phyloP scores from a whole-genome alignment of 2,797 vertebrate genomes.

The Microctenopoma steveboyesi region DNA sequence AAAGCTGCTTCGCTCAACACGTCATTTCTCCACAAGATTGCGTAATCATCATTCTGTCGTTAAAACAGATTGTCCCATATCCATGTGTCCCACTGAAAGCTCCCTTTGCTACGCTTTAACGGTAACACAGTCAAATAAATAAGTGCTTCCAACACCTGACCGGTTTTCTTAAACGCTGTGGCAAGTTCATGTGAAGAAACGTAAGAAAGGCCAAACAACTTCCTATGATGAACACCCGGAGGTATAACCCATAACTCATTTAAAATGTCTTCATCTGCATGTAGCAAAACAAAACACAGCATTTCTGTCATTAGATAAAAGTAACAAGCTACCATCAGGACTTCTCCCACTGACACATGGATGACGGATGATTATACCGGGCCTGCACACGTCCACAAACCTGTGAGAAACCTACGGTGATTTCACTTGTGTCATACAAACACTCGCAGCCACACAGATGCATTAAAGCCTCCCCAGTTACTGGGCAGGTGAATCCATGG shows the following conservation, averaged over 20 bases:
- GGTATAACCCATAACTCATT: background rate
- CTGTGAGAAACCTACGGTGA: background rate
- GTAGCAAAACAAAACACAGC: background rate
- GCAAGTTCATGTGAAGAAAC: background rate
- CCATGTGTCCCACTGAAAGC: constrained; percentile 14
- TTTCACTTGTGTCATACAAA: background rate
- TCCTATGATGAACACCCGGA: background rate
- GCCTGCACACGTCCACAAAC: background rate
- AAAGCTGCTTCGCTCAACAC: constrained; percentile 7
- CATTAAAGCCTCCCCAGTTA: background rate
- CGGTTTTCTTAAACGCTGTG: background rate
- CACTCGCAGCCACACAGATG: background rate
- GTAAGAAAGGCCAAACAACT: background rate
- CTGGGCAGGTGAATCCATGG: background rate
- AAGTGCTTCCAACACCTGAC: background rate
- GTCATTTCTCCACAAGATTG: constrained; percentile 3
- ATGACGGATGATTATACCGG: background rate
- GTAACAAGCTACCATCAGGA: background rate
- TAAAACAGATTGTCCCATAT: constrained; percentile 1
- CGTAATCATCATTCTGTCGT: constrained; percentile 31
- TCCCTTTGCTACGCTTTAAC: background rate
- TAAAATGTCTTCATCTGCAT: background rate
- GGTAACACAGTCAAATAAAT: background rate
- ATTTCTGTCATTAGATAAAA: constrained; percentile 12
- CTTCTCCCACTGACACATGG: constrained; percentile 14